phyloP scores from a whole-genome alignment of 2,797 vertebrate species.

The Spinus olivaceus region DNA sequence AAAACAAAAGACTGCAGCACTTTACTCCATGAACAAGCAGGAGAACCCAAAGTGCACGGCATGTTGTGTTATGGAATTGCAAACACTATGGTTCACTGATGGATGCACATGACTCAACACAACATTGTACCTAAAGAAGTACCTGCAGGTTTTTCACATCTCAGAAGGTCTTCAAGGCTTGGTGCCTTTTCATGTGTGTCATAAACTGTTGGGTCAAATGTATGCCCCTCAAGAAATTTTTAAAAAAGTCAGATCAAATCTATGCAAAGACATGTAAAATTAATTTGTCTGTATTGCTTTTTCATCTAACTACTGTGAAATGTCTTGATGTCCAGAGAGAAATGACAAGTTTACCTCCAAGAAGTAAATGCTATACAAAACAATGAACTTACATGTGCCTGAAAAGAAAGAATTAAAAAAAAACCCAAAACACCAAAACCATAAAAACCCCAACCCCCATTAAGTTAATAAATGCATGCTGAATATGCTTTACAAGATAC shows the following conservation, averaged over 20 bases:
- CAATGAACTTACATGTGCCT: neutral
- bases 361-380: neutral
- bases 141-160: neutral
- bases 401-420: neutral
- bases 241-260: neutral
- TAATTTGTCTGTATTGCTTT: neutral
- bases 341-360: neutral
- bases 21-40: neutral
- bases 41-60: neutral
- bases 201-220: neutral
- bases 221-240: neutral
- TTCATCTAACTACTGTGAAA: neutral
- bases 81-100: neutral
- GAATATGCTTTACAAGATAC: neutral
- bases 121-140: neutral
- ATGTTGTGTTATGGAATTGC: neutral
- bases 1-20: neutral
- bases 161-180: neutral
- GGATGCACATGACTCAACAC: neutral
- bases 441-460: rapidly evolving
- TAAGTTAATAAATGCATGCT: neutral
- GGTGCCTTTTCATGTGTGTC: neutral
- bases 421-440: rapidly evolving
- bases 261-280: neutral
- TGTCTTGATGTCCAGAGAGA: neutral